These are phyloP conservation scores for Meliscaeva auricollis DNA, from an alignment of 2,888 invertebrate genomes.

Conservation along the genomic window DNA sequence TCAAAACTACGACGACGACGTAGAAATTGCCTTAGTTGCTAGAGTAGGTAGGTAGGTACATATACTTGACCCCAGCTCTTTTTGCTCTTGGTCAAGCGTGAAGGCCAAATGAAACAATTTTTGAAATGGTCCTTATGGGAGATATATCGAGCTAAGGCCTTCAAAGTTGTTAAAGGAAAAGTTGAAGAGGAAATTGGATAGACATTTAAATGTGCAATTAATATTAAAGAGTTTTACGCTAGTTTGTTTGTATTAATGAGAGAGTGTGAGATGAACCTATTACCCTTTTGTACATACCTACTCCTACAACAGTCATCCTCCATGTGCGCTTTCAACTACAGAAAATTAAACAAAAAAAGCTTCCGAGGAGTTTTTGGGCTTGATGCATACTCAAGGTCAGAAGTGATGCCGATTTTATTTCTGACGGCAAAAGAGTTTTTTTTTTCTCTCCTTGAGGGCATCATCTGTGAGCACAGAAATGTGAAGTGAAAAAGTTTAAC, in stretches of 20 bases:
- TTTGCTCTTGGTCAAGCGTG: slow-evolving; percentile 9
- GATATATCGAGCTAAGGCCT: neutral
- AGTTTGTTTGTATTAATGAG: slow-evolving; percentile 34
- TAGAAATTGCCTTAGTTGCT: slow-evolving; percentile 35
- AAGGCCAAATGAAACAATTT: slow-evolving; percentile 12
- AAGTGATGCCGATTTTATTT: slow-evolving; percentile 2
- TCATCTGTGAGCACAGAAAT: neutral
- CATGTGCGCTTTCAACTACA: neutral
- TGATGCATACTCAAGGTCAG: neutral
- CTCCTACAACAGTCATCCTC: too few species aligned
- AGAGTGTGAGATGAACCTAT: neutral
- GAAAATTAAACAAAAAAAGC: neutral
- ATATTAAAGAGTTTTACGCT: slow-evolving; percentile 57
- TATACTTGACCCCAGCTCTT: slow-evolving; percentile 37
- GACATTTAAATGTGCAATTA: slow-evolving; percentile 70
- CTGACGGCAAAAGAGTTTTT: neutral
- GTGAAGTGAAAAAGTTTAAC: neutral
- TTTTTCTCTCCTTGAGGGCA: neutral
- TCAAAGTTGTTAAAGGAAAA: slow-evolving; percentile 2
- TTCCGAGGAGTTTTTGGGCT: slow-evolving; percentile 4
- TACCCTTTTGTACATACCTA: too few species aligned
- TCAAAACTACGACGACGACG: neutral
- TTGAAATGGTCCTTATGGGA: slow-evolving; percentile 43
- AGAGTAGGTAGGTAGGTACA: neutral
- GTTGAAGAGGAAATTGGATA: slow-evolving; percentile 45